A percentile compares a stretch with the other conserved stretches of the same genome.
Evolutionary conservation across 2,888 invertebrate genomes (phyloP).

Genomic region (Eupithecia dodoneata): DNA sequence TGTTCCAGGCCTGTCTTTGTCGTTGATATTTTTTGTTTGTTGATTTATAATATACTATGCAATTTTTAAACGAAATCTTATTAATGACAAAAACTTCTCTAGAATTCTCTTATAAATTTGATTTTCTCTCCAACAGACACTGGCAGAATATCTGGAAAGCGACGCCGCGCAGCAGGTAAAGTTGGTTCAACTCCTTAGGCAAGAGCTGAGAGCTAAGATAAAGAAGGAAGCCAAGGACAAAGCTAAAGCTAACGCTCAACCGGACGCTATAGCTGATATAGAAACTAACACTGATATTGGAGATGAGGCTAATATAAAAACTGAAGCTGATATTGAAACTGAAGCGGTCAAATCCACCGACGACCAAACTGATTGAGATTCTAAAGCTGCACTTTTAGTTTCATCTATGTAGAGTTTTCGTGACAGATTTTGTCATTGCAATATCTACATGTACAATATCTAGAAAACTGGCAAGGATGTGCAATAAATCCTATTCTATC

Average conservation of each 20-base stretch:
- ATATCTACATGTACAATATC: not conserved
- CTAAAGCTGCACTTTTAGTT: not conserved
- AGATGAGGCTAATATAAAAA: not conserved
- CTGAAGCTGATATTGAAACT: not conserved
- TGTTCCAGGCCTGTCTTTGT: too few relatives aligned
- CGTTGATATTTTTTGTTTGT: not conserved
- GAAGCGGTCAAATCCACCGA: not conserved
- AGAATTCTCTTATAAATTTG: not conserved
- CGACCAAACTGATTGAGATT: constrained; percentile 3
- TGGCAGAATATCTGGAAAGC: constrained; percentile 69
- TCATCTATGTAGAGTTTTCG: not conserved
- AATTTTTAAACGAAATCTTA: not conserved
- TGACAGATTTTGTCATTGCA: not conserved
- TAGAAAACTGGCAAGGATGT: not conserved
- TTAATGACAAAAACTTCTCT: not conserved
- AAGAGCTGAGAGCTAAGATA: constrained; percentile 54
- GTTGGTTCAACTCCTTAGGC: constrained; percentile 72
- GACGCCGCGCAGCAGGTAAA: constrained; percentile 69
- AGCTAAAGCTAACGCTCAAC: not conserved
- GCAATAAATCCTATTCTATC: not conserved
- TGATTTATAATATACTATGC: not conserved
- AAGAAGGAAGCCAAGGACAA: constrained; percentile 51
- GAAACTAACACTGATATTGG: not conserved
- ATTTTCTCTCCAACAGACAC: constrained; percentile 57
- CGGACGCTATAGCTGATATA: not conserved